Evolutionary conservation across 2,888 invertebrate genomes (phyloP), one percentile per base, ranked within the genome.

Genomic region (Diploptera punctata): DNA sequence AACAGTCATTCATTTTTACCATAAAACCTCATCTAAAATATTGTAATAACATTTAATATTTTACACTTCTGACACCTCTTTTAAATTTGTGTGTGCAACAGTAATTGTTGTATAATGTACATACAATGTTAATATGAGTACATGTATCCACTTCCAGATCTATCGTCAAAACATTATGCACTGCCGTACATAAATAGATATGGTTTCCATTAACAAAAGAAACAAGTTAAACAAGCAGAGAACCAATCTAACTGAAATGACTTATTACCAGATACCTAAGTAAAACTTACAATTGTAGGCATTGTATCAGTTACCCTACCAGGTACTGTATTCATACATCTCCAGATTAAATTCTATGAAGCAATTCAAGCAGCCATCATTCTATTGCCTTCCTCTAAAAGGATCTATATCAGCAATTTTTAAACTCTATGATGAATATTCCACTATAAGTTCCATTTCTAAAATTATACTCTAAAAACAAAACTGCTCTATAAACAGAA

Each of bases 281-380:
- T 47, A 13, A 47, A 47, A 47, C 47, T 47, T 16, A 24, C 29
- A 57, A 57, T 29, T 57, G 57, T 29, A 57, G 16, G 21, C 57
- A 57, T n/a, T 24, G 21, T 29, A 29, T 5, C 57, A 57, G 57
- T 44, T 65, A 65, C 65, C 65, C 43, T 65, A 65, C 29, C 65
- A 65, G 65, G 65, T 65, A 65, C 65, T 44, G 44, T 44, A 65
- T 38, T 38, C 24, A 44, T 65, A 65, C 65, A 65, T 38, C 33
- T 33, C 10, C 10, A 33, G 5, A 33, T 33, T 33, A 33, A 33
- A 33, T 33, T 33, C 33, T 33, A 33, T 10, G 33, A 33, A 33
- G 33, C 33, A 33, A 7, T 33, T n/a, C n/a, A n/a, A n/a, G n/a
- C n/a, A n/a, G n/a, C n/a, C n/a, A n/a, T n/a, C n/a, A n/a, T n/a